A percentile compares a stretch with the other conserved stretches of the same genome.
Conservation (phyloP, 2,888 invertebrate species). For the Drosophila limbata region DNA sequence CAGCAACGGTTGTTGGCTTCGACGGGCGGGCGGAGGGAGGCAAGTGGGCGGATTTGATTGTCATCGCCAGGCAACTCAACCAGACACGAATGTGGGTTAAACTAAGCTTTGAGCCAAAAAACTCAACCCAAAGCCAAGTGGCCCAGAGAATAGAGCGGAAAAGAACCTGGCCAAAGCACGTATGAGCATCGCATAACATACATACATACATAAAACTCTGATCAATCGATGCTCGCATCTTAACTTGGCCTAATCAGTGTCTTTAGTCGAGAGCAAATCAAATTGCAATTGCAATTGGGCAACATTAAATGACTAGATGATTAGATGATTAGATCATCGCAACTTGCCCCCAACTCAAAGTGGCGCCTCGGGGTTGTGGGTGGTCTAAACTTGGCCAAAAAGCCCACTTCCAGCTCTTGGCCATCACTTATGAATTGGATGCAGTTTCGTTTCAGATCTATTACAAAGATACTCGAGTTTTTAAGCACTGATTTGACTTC, state of each 20-base stretch:
- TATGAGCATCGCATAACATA: constrained; percentile 2
- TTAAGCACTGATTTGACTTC: no score
- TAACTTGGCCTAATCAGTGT: constrained; percentile 33
- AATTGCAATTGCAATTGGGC: constrained; percentile 46
- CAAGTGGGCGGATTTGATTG: constrained; percentile 16
- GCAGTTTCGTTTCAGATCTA: neutral
- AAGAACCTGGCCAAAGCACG: neutral
- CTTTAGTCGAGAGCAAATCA: constrained; percentile 32
- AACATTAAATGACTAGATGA: constrained; percentile 22
- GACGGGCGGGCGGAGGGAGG: neutral
- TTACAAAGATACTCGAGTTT: constrained; percentile 1
- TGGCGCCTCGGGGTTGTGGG: constrained; percentile 20
- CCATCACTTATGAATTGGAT: neutral
- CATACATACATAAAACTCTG: neutral
- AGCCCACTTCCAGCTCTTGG: neutral
- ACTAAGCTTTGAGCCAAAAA: constrained; percentile 57
- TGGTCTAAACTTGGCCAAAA: constrained; percentile 3
- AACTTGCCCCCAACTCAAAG: constrained; percentile 5
- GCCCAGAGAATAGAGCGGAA: constrained; percentile 6
- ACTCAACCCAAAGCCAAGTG: constrained; percentile 1
- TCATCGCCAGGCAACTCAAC: constrained; percentile 25
- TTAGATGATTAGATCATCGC: constrained; percentile 23
- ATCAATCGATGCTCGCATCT: constrained; percentile 18
- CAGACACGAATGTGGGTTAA: constrained; percentile 67
- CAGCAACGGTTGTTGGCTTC: constrained; percentile 3